phyloP scores from a whole-genome alignment of 2,888 invertebrate genomes.

The Macrosiphum euphorbiae region DNA sequence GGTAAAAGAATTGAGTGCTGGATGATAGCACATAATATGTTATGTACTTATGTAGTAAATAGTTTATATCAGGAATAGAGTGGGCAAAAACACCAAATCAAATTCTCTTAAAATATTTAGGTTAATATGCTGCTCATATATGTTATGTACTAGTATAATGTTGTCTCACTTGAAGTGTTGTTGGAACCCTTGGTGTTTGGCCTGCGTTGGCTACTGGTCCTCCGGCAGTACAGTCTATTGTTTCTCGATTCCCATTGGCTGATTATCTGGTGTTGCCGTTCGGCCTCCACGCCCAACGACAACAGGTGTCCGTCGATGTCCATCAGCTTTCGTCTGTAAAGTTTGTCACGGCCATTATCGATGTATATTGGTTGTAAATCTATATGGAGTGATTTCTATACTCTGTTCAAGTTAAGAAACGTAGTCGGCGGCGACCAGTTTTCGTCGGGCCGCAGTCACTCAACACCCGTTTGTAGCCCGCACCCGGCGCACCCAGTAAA shows the following conservation, averaged over 20 bases:
- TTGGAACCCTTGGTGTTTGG: conserved; percentile 64
- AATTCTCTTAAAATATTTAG: neutral
- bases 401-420: no score
- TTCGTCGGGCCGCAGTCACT: no score
- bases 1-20: neutral
- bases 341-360: neutral
- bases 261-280: conserved; percentile 88
- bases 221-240: conserved; percentile 79
- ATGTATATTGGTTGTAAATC: neutral
- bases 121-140: neutral
- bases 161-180: conserved; percentile 33
- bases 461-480: no score
- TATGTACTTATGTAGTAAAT: neutral
- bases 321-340: conserved; percentile 80
- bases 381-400: neutral
- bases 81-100: neutral
- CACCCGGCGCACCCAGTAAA: no score
- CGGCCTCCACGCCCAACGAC: conserved; percentile 89
- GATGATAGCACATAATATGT: neutral
- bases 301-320: conserved; percentile 91
- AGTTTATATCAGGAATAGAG: neutral
- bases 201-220: conserved; percentile 69
- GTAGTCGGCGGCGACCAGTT: no score
- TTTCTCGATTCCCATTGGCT: conserved; percentile 90
- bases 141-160: neutral